Evolutionary conservation across 2,113 vertebrate genomes (phyloP), one percentile per base, ranked within the genome.

Genomic region (Misgurnus anguillicaudatus): DNA sequence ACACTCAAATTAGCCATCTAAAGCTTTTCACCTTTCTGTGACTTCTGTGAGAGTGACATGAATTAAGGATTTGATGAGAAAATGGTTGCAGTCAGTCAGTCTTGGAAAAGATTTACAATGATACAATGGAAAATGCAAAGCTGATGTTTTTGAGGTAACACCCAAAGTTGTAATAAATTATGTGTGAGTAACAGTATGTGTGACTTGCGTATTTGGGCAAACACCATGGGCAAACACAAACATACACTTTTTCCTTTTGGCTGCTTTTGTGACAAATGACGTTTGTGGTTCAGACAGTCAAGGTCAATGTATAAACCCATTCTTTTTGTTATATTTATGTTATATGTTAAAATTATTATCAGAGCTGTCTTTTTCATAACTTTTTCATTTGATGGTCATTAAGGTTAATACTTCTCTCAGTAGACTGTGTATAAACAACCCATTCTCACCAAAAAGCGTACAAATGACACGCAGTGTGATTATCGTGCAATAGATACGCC

Each of bases 1-100:
- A 81, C 67, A 65, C 72, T 82, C 70, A 77, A 86, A 87, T 87
- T 80, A 88, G 80, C 84, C 24, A 8, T 73, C 69, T 62, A 87
- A 86, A 85, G 72, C 80, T 83, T 82, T 72, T 68, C 31, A 77
- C 62, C 75, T 76, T 68, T 45, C 53, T 36, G 55, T 31, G 36
- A 71, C 65, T 38, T 57, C 5, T 42, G 63, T 60, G 19, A 63
- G 58, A 79, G 67, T 36, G 10, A 60, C 53, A 60, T 60, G 19
- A 24, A 60, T 58, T 21, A 72, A 58, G 17, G 11, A 58, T 58
- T 11, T 58, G 69, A 57, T 57, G 9, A 71, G 31, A 17, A 17
- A 55, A 17, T 55, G 51, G 13, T 17, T 55, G 5, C 14, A 55
- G 51, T 6, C 17, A 58, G 38, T 42, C 53, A 7, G 36, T 71